Percentiles rank a stretch among this genome's conserved stretches.
phyloP scores from a whole-genome alignment of 2,888 invertebrate species.

The Chelonus formosanus region DNA sequence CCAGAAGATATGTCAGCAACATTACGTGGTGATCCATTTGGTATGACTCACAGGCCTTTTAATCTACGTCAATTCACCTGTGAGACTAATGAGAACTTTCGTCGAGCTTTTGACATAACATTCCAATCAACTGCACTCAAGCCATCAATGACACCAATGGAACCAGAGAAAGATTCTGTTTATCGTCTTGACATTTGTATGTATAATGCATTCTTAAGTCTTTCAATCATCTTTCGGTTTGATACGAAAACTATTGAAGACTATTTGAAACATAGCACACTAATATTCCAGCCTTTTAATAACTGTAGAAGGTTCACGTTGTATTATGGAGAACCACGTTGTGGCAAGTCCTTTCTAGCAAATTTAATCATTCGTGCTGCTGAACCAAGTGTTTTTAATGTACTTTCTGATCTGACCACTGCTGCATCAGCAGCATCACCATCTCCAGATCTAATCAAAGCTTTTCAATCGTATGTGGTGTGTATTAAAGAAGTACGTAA shows the following conservation, averaged over 20 bases:
- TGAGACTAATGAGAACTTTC: conserved; percentile 6
- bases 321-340: conserved; percentile 6
- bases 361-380: conserved; percentile 10
- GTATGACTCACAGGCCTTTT: not conserved
- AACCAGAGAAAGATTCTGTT: not conserved
- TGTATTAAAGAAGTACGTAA: conserved; percentile 3
- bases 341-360: conserved; percentile 1
- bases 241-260: not conserved
- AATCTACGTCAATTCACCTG: conserved; percentile 4
- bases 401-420: not conserved
- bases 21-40: conserved; percentile 7
- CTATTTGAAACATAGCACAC: conserved; percentile 2
- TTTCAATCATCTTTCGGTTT: conserved; percentile 3
- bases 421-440: conserved; percentile 8
- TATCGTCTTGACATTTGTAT: conserved; percentile 5
- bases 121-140: not conserved
- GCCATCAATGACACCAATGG: too few species aligned
- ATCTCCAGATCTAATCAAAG: conserved; percentile 5
- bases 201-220: conserved; percentile 7
- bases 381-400: conserved; percentile 10
- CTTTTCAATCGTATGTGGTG: conserved; percentile 5
- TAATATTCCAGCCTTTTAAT: conserved; percentile 5
- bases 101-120: conserved; percentile 10
- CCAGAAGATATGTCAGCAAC: not conserved
- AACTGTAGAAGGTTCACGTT: conserved; percentile 1